Evolutionary conservation across 2,888 invertebrate genomes (phyloP).

Genomic region (Pemphredon lugubris): DNA sequence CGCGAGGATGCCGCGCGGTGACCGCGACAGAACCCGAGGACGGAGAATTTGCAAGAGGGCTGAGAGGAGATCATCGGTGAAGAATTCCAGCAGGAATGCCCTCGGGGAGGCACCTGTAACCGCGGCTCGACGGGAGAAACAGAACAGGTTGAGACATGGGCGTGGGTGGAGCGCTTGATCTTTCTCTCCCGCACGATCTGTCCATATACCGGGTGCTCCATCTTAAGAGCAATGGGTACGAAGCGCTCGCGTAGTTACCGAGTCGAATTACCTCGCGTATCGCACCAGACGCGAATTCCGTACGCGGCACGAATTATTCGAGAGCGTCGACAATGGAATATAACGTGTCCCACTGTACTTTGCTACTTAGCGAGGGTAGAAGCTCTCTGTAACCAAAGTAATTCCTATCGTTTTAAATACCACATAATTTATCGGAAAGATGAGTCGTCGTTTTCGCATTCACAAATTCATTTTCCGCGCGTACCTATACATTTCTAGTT

Average conservation of each 20-base stretch:
- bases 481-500: too few relatives aligned
- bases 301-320: too few relatives aligned
- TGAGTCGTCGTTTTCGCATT: too few relatives aligned
- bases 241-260: conserved; percentile 30
- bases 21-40: conserved; percentile 33
- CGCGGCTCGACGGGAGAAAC: conserved; percentile 73
- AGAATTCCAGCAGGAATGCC: conserved; percentile 77
- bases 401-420: too few relatives aligned
- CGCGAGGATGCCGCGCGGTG: conserved; percentile 7
- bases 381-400: too few relatives aligned
- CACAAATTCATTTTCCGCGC: too few relatives aligned
- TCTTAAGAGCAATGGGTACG: conserved; percentile 38
- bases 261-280: neutral
- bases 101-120: conserved; percentile 79
- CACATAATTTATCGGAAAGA: too few relatives aligned
- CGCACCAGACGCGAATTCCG: too few relatives aligned
- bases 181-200: conserved; percentile 70
- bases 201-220: conserved; percentile 58
- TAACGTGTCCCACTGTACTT: too few relatives aligned
- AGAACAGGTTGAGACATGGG: conserved; percentile 79
- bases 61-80: conserved; percentile 71
- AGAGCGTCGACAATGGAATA: too few relatives aligned
- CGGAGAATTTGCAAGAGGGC: conserved; percentile 60
- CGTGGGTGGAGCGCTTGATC: conserved; percentile 80
- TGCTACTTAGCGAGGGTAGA: too few relatives aligned